A percentile compares a stretch with the other conserved stretches of the same genome.
phyloP scores from a whole-genome alignment of 2,113 vertebrate species.

The Rhipidura dahli region DNA sequence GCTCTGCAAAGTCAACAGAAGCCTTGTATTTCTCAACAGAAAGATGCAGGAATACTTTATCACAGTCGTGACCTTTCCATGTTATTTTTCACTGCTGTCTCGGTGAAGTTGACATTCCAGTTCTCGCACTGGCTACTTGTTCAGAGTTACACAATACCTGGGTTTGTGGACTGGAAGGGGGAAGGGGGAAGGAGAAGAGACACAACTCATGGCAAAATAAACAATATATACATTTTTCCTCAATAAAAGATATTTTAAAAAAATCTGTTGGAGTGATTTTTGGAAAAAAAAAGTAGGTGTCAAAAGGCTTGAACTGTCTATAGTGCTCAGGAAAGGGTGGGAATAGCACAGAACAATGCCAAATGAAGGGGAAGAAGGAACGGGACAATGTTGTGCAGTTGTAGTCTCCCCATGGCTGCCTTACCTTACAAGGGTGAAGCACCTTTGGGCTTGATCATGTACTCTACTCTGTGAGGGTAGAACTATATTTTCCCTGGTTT shows the following conservation, averaged over 20 bases:
- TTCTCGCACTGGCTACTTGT: neutral
- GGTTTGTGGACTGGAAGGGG: neutral
- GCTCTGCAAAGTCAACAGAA: neutral
- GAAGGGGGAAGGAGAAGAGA: neutral
- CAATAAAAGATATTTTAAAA: neutral
- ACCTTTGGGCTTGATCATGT: rapidly evolving
- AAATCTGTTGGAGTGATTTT: neutral
- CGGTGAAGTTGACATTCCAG: neutral
- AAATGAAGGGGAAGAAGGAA: neutral
- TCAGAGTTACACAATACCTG: neutral
- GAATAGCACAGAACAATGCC: neutral
- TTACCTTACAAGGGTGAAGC: neutral
- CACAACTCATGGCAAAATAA: neutral
- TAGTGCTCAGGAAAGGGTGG: neutral
- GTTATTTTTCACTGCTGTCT: neutral
- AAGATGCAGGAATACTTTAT: neutral
- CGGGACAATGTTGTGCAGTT: neutral
- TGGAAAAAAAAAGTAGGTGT: neutral
- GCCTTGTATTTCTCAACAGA: neutral
- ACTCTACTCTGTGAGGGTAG: neutral
- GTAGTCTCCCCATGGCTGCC: neutral
- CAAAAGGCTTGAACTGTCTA: neutral
- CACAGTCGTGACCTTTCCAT: neutral
- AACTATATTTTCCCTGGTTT: neutral
- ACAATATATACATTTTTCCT: neutral